These are phyloP conservation scores for Erebia palarica DNA, from an alignment of 2,888 invertebrate genomes.

Conservation along the genomic window DNA sequence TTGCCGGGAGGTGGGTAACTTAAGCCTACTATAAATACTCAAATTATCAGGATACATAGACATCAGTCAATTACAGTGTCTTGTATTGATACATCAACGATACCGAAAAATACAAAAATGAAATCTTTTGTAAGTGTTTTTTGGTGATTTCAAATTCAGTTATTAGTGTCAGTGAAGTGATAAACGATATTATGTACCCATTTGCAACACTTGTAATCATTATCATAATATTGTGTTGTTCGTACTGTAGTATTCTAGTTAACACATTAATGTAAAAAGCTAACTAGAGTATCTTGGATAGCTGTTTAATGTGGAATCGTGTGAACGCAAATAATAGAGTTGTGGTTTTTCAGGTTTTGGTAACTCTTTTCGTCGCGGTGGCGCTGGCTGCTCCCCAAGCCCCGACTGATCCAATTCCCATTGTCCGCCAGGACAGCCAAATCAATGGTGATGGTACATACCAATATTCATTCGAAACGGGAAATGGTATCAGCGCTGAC, in stretches of 20 bases:
- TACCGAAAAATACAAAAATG: constrained; percentile 62
- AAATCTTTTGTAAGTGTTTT: constrained; percentile 73
- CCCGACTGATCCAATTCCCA: constrained; percentile 72
- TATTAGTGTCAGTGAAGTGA: constrained; percentile 37
- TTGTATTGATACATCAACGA: constrained; percentile 53
- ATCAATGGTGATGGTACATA: constrained; percentile 85
- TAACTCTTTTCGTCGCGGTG: constrained; percentile 62
- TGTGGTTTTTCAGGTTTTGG: constrained; percentile 61
- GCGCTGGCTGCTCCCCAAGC: constrained; percentile 68
- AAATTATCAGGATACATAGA: constrained; percentile 66
- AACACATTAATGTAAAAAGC: too few species aligned
- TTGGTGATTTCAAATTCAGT: constrained; percentile 29
- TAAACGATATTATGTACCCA: constrained; percentile 9
- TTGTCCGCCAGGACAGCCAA: constrained; percentile 82
- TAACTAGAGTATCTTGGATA: background rate
- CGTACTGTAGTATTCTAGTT: background rate
- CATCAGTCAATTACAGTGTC: constrained; percentile 60
- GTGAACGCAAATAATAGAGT: background rate
- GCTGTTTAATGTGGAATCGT: background rate
- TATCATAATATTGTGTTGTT: background rate
- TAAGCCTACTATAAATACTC: constrained; percentile 72
- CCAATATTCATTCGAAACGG: constrained; percentile 84
- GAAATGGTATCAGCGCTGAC: constrained; percentile 84
- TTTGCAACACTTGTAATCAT: constrained; percentile 7
- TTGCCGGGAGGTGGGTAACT: constrained; percentile 67